A percentile compares a stretch with the other conserved stretches of the same genome.
Conservation (phyloP, 1,140 invertebrate species). For the Drosophila jambulina region DNA sequence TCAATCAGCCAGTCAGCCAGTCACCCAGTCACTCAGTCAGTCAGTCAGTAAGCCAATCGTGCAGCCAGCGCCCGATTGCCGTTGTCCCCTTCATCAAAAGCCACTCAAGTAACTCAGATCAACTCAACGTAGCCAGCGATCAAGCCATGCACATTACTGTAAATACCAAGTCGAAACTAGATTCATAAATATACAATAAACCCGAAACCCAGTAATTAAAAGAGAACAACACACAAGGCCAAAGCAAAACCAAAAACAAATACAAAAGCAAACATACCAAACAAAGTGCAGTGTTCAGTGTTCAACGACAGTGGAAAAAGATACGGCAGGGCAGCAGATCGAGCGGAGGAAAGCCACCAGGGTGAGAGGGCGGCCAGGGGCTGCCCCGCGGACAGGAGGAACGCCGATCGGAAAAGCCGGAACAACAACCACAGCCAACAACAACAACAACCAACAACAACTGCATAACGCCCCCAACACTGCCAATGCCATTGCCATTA, state of each 20-base stretch:
- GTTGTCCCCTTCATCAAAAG: slow-evolving; percentile 34
- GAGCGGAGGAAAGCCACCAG: slow-evolving; percentile 2
- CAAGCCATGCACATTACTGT: slow-evolving; percentile 49
- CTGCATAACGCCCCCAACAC: slow-evolving; percentile 66
- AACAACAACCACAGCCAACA: not conserved
- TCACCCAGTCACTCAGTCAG: slow-evolving; percentile 34
- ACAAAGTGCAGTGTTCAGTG: slow-evolving; percentile 41
- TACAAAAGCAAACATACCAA: not conserved
- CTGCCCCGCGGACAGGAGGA: slow-evolving; percentile 19
- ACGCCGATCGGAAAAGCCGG: not conserved
- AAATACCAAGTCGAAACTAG: slow-evolving; percentile 47
- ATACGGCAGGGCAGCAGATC: slow-evolving; percentile 9
- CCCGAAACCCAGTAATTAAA: not conserved
- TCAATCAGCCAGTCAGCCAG: slow-evolving; percentile 17
- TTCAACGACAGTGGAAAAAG: slow-evolving; percentile 11
- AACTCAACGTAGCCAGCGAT: slow-evolving; percentile 40
- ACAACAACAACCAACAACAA: slow-evolving; percentile 16
- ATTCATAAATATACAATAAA: slow-evolving; percentile 23
- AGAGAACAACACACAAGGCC: not conserved
- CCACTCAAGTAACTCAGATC: slow-evolving; percentile 24
- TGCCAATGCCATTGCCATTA: slow-evolving; percentile 81
- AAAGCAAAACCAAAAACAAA: not conserved
- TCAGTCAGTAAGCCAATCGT: slow-evolving; percentile 41
- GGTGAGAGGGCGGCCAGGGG: slow-evolving; percentile 45
- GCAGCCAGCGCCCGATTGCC: slow-evolving; percentile 27